Base-by-base conservation (phyloP, 2,797 vertebrate genomes). In the Knipowitschia caucasica region DNA sequence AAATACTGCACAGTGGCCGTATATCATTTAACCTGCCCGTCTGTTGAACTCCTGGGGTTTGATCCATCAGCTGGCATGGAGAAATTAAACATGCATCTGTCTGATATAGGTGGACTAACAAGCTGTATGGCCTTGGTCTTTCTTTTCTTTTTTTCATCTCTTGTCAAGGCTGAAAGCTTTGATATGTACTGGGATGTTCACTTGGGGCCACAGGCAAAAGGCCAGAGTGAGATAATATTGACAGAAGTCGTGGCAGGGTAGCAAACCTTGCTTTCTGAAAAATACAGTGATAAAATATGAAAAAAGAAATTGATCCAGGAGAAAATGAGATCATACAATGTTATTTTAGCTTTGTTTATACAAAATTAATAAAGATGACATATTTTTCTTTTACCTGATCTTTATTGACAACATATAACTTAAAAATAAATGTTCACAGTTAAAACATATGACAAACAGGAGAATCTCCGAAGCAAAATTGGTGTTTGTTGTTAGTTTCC, bases 1-100 rank as follows among this genome's bases (percentile, higher is more conserved):
- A n/a, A 74, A 61, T 67, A 56, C 67, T 77, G 68, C 65, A 63
- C 56, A 60, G 30, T 49, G 56, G 69, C 57, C 59, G 52, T 88
- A 58, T 42, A 82, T 87, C 82, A 85, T 84, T 73, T 79, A 75
- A 80, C 85, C 73, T 70, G 76, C 79, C 57, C 75, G 49, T 79
- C 67, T 83, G 73, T 77, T 70, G 53, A 84, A 73, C 67, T 54
- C 52, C 56, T 44, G 59, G 60, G 69, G 59, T 55, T 68, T 66
- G 64, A 77, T 68, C 73, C 78, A 61, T 77, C 70, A 67, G 44
- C 45, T 59, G 50, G 27, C 50, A 30, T 69, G 56, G 64, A 72
- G 71, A 74, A 82, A 69, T 62, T 62, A 72, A 63, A 54, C 34
- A 74, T 81, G 67, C 67, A 64, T 81, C 76, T 64, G 45, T 74